phyloP scores from a whole-genome alignment of 2,797 vertebrate genomes.

The Neosalanx taihuensis region DNA sequence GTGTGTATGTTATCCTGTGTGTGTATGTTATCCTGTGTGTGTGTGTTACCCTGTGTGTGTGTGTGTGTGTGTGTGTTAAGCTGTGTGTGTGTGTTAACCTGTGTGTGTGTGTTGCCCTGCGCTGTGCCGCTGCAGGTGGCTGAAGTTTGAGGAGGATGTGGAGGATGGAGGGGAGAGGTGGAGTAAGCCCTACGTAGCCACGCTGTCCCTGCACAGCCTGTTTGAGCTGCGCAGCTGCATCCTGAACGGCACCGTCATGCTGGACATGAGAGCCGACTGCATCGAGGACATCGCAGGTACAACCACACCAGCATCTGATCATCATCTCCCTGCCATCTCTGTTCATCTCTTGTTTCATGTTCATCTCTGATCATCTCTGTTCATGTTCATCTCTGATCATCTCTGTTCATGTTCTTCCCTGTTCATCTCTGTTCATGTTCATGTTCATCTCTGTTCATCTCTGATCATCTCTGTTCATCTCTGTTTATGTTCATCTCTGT shows the following conservation, averaged over 20 bases:
- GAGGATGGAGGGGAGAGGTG: slow-evolving; percentile 96
- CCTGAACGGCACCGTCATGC: slow-evolving; percentile 94
- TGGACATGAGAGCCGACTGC: slow-evolving; percentile 95
- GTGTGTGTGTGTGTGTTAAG: background rate
- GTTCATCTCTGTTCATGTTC: too few species aligned
- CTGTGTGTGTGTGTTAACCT: slow-evolving; percentile 4
- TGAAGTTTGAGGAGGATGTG: slow-evolving; percentile 98
- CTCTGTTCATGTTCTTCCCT: too few species aligned
- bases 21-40: background rate
- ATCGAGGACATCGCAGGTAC: slow-evolving; percentile 96
- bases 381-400: too few species aligned
- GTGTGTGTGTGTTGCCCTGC: background rate
- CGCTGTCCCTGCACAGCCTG: slow-evolving; percentile 93
- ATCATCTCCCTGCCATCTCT: too few species aligned
- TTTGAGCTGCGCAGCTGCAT: slow-evolving; percentile 97
- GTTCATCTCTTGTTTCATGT: too few species aligned
- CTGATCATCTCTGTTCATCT: too few species aligned
- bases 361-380: too few species aligned
- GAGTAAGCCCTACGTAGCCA: slow-evolving; percentile 98
- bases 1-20: background rate
- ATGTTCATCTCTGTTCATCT: too few species aligned
- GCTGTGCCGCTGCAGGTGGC: slow-evolving; percentile 76
- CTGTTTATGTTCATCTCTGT: too few species aligned
- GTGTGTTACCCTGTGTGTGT: background rate
- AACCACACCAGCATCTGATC: background rate